These are phyloP conservation scores for Campoplex capitator DNA, from an alignment of 2,888 invertebrate species.

Conservation along the genomic window DNA sequence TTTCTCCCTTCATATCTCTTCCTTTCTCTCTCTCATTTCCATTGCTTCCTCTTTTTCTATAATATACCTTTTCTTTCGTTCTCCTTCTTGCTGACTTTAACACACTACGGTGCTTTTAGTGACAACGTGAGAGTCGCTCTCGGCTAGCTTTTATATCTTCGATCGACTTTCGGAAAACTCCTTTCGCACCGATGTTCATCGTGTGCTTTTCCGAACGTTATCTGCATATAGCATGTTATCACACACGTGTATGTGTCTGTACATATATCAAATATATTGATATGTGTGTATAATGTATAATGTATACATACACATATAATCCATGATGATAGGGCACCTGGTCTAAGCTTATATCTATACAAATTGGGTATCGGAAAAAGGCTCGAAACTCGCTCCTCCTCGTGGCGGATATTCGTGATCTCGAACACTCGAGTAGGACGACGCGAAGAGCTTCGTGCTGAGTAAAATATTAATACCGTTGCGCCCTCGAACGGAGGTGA, in stretches of 20 bases:
- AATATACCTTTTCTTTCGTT: neutral
- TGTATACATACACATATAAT: neutral
- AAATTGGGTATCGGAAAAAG: constrained; percentile 47
- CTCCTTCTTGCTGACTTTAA: constrained; percentile 3
- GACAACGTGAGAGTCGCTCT: neutral
- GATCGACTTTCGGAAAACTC: constrained; percentile 51
- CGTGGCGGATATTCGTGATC: constrained; percentile 34
- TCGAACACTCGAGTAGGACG: constrained; percentile 43
- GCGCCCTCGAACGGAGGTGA: constrained; percentile 76
- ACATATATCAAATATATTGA: neutral
- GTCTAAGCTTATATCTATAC: constrained; percentile 19
- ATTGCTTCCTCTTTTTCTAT: neutral
- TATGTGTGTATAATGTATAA: no score
- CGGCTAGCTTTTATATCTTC: constrained; percentile 36
- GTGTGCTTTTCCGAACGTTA: constrained; percentile 3
- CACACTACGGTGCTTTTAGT: constrained; percentile 10
- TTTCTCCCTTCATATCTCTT: neutral
- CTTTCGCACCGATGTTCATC: constrained; percentile 10
- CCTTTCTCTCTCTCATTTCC: neutral
- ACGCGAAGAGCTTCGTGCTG: constrained; percentile 47
- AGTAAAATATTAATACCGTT: constrained; percentile 81
- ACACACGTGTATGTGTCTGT: neutral
- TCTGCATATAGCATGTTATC: constrained; percentile 38
- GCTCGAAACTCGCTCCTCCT: constrained; percentile 36
- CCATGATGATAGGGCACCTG: constrained; percentile 16